phyloP scores from a whole-genome alignment of 2,888 invertebrate species.

The Adelognathus sp. region DNA sequence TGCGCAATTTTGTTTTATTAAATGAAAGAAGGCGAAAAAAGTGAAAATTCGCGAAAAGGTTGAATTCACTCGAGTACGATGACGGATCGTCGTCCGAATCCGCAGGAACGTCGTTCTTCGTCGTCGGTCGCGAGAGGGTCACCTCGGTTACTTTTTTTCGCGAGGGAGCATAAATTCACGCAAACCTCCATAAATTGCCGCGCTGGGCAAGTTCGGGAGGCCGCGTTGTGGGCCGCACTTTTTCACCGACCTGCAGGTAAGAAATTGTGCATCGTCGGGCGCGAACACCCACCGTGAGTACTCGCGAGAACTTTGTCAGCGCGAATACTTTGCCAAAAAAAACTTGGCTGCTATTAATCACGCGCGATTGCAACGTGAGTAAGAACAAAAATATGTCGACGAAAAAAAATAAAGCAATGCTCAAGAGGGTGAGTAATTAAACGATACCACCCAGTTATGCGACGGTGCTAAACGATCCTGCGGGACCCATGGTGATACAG shows the following conservation, averaged over 20 bases:
- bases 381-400: conserved; percentile 18
- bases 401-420: conserved; percentile 8
- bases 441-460: conserved; percentile 61
- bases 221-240: conserved; percentile 69
- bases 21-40: conserved; percentile 47
- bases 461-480: conserved; percentile 61
- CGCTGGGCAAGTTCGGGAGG: conserved; percentile 69
- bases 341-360: conserved; percentile 53
- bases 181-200: conserved; percentile 74
- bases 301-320: conserved; percentile 53
- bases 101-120: conserved; percentile 67
- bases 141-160: conserved; percentile 48
- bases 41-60: conserved; percentile 57
- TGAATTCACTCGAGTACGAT: conserved; percentile 69
- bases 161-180: conserved; percentile 73
- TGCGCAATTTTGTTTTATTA: too few relatives aligned
- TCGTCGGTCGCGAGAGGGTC: conserved; percentile 45
- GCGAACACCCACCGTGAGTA: conserved; percentile 58
- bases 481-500: conserved; percentile 13
- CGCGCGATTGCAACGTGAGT: conserved; percentile 3
- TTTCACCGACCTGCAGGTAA: conserved; percentile 39
- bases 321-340: conserved; percentile 55
- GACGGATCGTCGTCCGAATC: conserved; percentile 69
- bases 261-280: conserved; percentile 37
- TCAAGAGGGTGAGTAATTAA: conserved; percentile 53